Conservation (phyloP, 2,888 invertebrate species). For the Phlogophora meticulosa region DNA sequence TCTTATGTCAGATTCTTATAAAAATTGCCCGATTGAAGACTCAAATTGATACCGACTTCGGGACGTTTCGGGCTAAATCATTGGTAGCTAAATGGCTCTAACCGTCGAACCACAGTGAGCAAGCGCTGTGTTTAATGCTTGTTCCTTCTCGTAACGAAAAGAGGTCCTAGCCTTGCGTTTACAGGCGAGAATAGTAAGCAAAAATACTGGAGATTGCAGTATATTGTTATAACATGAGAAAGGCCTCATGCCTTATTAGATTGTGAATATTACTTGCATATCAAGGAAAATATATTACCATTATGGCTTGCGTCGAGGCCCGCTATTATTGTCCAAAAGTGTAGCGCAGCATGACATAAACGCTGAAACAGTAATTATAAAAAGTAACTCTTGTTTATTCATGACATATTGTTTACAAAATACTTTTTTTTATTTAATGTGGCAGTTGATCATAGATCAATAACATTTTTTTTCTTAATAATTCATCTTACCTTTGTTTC, state of each 20-base stretch:
- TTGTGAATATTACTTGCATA: not conserved
- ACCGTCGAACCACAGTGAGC: too few relatives aligned
- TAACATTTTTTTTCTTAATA: not conserved
- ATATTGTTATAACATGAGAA: not conserved
- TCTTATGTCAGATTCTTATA: not conserved
- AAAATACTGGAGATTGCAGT: not conserved
- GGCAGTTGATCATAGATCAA: not conserved
- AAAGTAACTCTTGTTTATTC: constrained; percentile 76
- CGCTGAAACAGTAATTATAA: constrained; percentile 76
- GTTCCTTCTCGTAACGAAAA: not conserved
- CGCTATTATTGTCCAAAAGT: constrained; percentile 70
- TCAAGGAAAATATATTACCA: constrained; percentile 63
- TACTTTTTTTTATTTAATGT: constrained; percentile 8
- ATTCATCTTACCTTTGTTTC: too few relatives aligned
- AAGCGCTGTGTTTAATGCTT: not conserved
- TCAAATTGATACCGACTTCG: not conserved
- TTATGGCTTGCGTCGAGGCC: constrained; percentile 66
- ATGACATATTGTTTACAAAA: constrained; percentile 71
- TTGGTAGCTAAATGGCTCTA: not conserved
- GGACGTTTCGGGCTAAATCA: not conserved
- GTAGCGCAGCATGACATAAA: constrained; percentile 76
- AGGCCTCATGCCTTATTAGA: not conserved
- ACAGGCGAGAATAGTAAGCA: not conserved
- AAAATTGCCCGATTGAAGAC: not conserved
- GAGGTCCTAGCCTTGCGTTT: not conserved